Evolutionary conservation across 2,113 vertebrate species (phyloP), one percentile per base, ranked within the genome.

Genomic region (Bubo bubo): DNA sequence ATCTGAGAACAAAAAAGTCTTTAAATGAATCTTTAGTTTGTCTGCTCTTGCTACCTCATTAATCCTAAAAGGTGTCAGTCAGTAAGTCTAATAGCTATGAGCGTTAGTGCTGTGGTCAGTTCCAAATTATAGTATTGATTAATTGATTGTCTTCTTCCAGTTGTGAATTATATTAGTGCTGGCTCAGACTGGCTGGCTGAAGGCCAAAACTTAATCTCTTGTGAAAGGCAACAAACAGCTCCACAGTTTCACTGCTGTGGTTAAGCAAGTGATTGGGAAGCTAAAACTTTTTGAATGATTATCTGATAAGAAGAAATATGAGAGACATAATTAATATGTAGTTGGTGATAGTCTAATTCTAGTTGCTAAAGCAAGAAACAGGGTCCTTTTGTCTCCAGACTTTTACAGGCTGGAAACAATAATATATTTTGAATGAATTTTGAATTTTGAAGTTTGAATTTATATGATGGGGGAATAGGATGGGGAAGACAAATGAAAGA

Each of bases 41-140:
- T 74, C 89, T 96, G 39, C 58, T 95, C 26, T 97, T 97, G 88
- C 95, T 97, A 96, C 83, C 85, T 98, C 95, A 97, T 98, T 98
- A 98, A 98, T 98, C 92, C 90, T 97, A 96, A 98, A 96, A 91
- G 74, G 79, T 98, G 96, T 98, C 98, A 98, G 93, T 98, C 95
- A 95, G 95, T 96, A 97, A 93, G 92, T 97, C 90, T 98, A 97
- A 98, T 95, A 96, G 95, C 95, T 97, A 47, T 80, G 96, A 97
- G 84, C 98, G 95, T 96, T 98, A 98, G 96, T 97, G 89, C 86
- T 90, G 86, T 91, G 96, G 97, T 97, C 98, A 98, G 97, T 97
- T 98, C 97, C 97, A 98, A 98, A 98, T 98, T 98, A 97, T 94
- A 95, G 93, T 98, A 98, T 98, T 98, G 98, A 98, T 98, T 98